Percentiles rank a stretch among this genome's conserved stretches.
These are phyloP conservation scores for Leptinotarsa juncta DNA, from an alignment of 2,888 invertebrate genomes.

Conservation along the genomic window DNA sequence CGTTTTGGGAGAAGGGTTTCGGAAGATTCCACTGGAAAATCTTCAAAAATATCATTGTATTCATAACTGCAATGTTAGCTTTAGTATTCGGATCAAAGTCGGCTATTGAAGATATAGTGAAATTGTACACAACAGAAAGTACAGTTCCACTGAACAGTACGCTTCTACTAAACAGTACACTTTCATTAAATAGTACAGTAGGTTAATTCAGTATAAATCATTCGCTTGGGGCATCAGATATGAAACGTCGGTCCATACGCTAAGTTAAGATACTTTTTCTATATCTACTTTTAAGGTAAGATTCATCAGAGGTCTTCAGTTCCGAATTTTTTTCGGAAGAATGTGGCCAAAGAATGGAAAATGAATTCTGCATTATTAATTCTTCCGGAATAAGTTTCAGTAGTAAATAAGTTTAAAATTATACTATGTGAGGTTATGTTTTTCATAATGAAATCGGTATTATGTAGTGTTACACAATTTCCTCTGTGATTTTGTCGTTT, in stretches of 20 bases:
- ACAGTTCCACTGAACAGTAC: not conserved
- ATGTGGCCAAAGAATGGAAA: too few species aligned
- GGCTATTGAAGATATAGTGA: conserved; percentile 73
- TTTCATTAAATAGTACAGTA: not conserved
- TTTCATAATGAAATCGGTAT: conserved; percentile 14
- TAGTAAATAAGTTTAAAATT: not conserved
- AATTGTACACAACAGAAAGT: conserved; percentile 37
- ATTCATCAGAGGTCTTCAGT: not conserved
- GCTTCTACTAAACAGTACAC: not conserved
- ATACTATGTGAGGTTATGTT: not conserved
- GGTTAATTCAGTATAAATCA: too few species aligned
- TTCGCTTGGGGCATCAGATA: too few species aligned
- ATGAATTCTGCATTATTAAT: not conserved
- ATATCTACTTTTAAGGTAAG: not conserved
- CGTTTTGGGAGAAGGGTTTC: conserved; percentile 87
- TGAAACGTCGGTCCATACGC: not conserved
- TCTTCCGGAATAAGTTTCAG: not conserved
- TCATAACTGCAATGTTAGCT: conserved; percentile 82
- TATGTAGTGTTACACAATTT: not conserved
- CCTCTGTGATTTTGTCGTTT: conserved; percentile 16
- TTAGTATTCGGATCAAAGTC: conserved; percentile 83
- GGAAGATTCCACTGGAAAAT: conserved; percentile 79
- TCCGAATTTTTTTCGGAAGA: not conserved
- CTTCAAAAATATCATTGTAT: conserved; percentile 83
- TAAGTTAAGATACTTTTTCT: not conserved